phyloP scores from a whole-genome alignment of 2,888 invertebrate species.

The Lithophane socia region DNA sequence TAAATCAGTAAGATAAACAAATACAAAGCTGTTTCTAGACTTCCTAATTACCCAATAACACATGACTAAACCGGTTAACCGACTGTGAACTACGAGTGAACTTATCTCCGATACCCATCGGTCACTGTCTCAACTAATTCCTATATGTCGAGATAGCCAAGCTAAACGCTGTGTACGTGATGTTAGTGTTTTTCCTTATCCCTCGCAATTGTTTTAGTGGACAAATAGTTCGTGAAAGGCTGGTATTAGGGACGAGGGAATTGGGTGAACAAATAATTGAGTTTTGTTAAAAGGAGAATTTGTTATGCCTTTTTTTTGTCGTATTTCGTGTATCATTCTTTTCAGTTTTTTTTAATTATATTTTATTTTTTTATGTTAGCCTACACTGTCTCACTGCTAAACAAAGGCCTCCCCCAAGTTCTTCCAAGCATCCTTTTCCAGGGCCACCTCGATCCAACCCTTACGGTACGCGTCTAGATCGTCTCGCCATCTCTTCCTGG shows the following conservation, averaged over 20 bases:
- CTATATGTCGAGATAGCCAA: slow-evolving; percentile 60
- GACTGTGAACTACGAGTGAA: slow-evolving; percentile 34
- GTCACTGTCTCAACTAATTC: slow-evolving; percentile 68
- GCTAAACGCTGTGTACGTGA: slow-evolving; percentile 59
- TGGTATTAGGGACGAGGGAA: slow-evolving; percentile 67
- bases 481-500: too few species aligned
- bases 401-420: too few species aligned
- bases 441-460: too few species aligned
- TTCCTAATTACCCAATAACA: slow-evolving; percentile 54
- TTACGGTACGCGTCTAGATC: too few species aligned
- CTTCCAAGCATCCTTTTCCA: too few species aligned
- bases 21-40: slow-evolving; percentile 13
- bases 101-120: slow-evolving; percentile 62
- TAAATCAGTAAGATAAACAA: neutral
- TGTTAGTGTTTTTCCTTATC: slow-evolving; percentile 78
- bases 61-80: slow-evolving; percentile 48
- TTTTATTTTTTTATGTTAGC: neutral
- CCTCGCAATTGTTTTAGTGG: slow-evolving; percentile 78
- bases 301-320: neutral
- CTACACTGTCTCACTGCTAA: too few species aligned
- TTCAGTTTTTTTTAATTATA: neutral
- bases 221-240: slow-evolving; percentile 80
- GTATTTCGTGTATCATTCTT: neutral
- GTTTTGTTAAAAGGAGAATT: slow-evolving; percentile 23
- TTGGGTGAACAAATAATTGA: slow-evolving; percentile 43